phyloP scores from a whole-genome alignment of 1,140 invertebrate species.

The Achroia grisella region DNA sequence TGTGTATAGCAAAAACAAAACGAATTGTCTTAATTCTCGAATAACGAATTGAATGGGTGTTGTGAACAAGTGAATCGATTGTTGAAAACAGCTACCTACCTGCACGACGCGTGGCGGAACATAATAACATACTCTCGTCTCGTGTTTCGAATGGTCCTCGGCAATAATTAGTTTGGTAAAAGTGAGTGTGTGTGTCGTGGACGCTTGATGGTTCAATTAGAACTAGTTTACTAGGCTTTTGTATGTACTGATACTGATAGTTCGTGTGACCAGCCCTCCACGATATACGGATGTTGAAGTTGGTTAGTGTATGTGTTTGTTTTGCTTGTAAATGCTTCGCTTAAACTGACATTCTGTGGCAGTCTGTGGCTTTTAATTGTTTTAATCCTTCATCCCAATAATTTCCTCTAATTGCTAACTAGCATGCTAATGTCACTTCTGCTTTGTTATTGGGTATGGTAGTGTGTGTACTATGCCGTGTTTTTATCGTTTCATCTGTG shows the following conservation, averaged over 20 bases:
- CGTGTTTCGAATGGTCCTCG: constrained; percentile 50
- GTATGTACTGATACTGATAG: constrained; percentile 27
- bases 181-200: constrained; percentile 66
- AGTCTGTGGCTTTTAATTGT: neutral
- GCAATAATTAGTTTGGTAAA: constrained; percentile 61
- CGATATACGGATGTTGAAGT: constrained; percentile 54
- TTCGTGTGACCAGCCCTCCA: constrained; percentile 23
- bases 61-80: constrained; percentile 48
- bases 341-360: too few species aligned
- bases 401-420: neutral
- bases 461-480: neutral
- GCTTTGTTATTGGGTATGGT: neutral
- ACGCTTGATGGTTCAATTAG: constrained; percentile 56
- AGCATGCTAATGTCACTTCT: constrained; percentile 13
- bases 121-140: constrained; percentile 53
- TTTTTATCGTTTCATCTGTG: constrained; percentile 4
- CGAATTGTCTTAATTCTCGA: constrained; percentile 33
- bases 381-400: neutral
- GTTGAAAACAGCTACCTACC: constrained; percentile 24
- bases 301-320: constrained; percentile 47
- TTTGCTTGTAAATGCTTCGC: constrained; percentile 2
- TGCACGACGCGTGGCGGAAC: constrained; percentile 43
- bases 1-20: constrained; percentile 19
- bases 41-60: constrained; percentile 49
- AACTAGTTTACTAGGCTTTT: constrained; percentile 48